Base-by-base conservation (phyloP, 92 coral and sea anemone species). In the Epizoanthus scotinus region DNA sequence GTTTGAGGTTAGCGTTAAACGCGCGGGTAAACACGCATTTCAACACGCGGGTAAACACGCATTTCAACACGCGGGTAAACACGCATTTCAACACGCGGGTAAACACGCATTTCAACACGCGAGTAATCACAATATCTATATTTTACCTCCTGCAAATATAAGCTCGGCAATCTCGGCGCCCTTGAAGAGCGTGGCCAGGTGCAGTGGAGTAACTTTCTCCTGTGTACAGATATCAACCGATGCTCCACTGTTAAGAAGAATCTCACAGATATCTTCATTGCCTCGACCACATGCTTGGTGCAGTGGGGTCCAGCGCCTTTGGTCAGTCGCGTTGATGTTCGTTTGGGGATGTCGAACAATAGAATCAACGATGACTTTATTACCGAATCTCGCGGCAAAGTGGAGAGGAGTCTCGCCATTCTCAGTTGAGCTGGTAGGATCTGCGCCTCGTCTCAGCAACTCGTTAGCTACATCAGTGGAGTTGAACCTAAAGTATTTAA, bases 151-250 rank as follows among this genome's bases (percentile, higher is more conserved):
- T 27, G 68, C 77, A 17, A 84, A 57, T 9, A 87, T 63, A 60
- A 83, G 88, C 14, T 84, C 78, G 17, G 88, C 78, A 7, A 87
- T 82, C n/a, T 63, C 79, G 2, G 85, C 38, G 12, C 72, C 88
- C 27, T 67, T 71, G n/a, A 82, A 78, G 52, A 83, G 52, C 9
- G 91, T 42, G 10, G 91, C 85, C 66, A 84, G 73, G 19, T 87
- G 91, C 15, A 87, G 88, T 4, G 85, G 88, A n/a, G 80, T 78
- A 71, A 87, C 71, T 38, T 59, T 87, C 22, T 84, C 91, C 67
- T 77, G 85, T 1, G 91, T 63, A 26, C 60, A 68, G 24, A 27
- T 2, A 78, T 84, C 91, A 64, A 84, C 82, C 14, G 42, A 47
- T 27, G 91, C 91, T n/a, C 91, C 91, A 47, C 44, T 56, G 60